phyloP scores from a whole-genome alignment of 2,888 invertebrate species.

The Brachypalpus laphriformis region DNA sequence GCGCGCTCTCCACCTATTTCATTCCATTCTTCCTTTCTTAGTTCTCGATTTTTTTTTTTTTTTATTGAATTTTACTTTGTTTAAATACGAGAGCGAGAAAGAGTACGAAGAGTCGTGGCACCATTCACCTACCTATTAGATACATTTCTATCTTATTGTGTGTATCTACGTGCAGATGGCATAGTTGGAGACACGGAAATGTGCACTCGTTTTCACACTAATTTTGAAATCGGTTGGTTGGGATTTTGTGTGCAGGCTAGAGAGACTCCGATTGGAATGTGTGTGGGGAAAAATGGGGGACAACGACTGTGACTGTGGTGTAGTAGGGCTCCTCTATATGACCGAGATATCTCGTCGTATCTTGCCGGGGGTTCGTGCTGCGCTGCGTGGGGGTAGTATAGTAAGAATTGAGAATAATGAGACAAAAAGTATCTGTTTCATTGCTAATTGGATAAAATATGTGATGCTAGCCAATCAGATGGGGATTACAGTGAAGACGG shows the following conservation, averaged over 20 bases:
- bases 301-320: no score
- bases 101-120: slow-evolving; percentile 71
- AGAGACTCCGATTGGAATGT: slow-evolving; percentile 44
- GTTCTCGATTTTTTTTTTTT: slow-evolving; percentile 12
- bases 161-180: slow-evolving; percentile 44
- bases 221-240: slow-evolving; percentile 64
- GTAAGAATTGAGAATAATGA: slow-evolving; percentile 63
- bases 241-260: slow-evolving; percentile 25
- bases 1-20: slow-evolving; percentile 58
- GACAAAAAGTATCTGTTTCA: slow-evolving; percentile 73
- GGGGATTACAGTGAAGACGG: slow-evolving; percentile 58
- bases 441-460: slow-evolving; percentile 73
- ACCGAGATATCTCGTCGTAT: slow-evolving; percentile 62
- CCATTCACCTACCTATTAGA: slow-evolving; percentile 74
- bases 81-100: slow-evolving; percentile 66
- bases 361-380: neutral
- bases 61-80: slow-evolving; percentile 58
- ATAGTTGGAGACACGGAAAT: slow-evolving; percentile 61
- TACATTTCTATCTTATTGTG: slow-evolving; percentile 70
- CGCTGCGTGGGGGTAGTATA: slow-evolving; percentile 40
- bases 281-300: slow-evolving; percentile 33
- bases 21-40: slow-evolving; percentile 53
- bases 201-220: slow-evolving; percentile 73
- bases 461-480: slow-evolving; percentile 72
- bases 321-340: slow-evolving; percentile 15